Conservation (phyloP, 2,888 invertebrate genomes). For the Stenichneumon culpator region DNA sequence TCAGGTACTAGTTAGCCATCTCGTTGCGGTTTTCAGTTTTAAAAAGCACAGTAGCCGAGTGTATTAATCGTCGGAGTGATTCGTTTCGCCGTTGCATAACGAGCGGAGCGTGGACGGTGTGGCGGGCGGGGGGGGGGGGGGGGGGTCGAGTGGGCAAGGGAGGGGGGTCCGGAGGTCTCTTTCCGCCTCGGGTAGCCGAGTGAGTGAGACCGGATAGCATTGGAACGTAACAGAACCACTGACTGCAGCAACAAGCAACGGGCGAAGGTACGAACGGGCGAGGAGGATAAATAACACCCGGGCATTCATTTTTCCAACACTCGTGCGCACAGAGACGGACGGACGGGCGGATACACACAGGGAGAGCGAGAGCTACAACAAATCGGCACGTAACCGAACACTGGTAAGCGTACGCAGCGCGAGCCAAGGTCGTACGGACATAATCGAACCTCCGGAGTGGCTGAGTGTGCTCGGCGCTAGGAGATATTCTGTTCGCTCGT, state of each 20-base stretch:
- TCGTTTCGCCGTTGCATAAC: conserved; percentile 54
- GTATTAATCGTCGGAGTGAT: conserved; percentile 52
- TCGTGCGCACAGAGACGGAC: background rate
- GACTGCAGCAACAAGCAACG: conserved; percentile 37
- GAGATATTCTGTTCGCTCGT: conserved; percentile 65
- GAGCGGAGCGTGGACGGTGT: background rate
- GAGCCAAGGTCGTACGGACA: conserved; percentile 74
- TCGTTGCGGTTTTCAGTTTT: conserved; percentile 24
- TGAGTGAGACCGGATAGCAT: conserved; percentile 8
- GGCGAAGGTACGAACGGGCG: conserved; percentile 30
- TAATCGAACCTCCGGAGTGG: conserved; percentile 66
- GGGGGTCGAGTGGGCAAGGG: background rate
- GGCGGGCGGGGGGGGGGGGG: background rate
- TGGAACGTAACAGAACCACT: conserved; percentile 40
- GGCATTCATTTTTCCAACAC: conserved; percentile 16
- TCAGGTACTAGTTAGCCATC: conserved; percentile 16
- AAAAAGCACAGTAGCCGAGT: conserved; percentile 19
- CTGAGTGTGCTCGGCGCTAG: conserved; percentile 58
- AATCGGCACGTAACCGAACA: conserved; percentile 43
- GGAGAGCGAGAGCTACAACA: background rate
- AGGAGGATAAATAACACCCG: conserved; percentile 42
- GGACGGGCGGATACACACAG: background rate
- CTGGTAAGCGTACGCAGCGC: conserved; percentile 45
- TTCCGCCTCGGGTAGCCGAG: conserved; percentile 7
- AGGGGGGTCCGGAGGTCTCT: conserved; percentile 12